These are phyloP conservation scores for Drosophila mulleri DNA, from an alignment of 2,888 invertebrate genomes.

Conservation along the genomic window DNA sequence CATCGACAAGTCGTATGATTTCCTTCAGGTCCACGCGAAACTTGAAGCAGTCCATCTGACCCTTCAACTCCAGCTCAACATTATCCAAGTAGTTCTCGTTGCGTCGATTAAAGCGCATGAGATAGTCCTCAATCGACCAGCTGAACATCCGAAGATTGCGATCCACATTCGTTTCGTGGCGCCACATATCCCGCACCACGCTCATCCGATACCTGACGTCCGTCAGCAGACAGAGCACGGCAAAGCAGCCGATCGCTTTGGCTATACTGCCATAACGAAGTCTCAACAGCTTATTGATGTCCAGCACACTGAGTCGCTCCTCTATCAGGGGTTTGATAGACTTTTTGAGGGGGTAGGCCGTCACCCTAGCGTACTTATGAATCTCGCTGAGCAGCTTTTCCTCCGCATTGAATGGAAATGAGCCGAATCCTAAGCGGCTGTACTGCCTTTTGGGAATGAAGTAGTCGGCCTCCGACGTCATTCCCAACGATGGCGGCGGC, in stretches of 20 bases:
- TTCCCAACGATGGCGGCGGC: neutral
- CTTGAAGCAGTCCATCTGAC: slow-evolving; percentile 47
- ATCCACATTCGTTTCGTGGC: neutral
- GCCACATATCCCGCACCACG: slow-evolving; percentile 17
- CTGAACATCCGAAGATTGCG: slow-evolving; percentile 37
- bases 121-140: slow-evolving; percentile 53
- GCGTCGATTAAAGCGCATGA: slow-evolving; percentile 36
- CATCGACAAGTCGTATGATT: slow-evolving; percentile 35
- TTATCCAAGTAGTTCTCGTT: slow-evolving; percentile 46
- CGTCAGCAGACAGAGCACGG: slow-evolving; percentile 34
- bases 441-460: neutral
- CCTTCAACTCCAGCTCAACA: slow-evolving; percentile 24
- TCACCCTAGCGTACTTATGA: neutral
- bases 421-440: neutral
- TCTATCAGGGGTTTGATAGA: accelerated
- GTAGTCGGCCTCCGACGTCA: neutral
- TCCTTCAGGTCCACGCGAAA: slow-evolving; percentile 49
- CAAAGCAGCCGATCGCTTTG: slow-evolving; percentile 28
- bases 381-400: neutral
- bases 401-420: neutral
- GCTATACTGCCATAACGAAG: slow-evolving; percentile 38
- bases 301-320: neutral
- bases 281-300: slow-evolving; percentile 26
- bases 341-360: neutral
- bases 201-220: slow-evolving; percentile 30